These are phyloP conservation scores for Sebastes kiyomatsui DNA, from an alignment of 2,797 vertebrate genomes.

Conservation along the genomic window DNA sequence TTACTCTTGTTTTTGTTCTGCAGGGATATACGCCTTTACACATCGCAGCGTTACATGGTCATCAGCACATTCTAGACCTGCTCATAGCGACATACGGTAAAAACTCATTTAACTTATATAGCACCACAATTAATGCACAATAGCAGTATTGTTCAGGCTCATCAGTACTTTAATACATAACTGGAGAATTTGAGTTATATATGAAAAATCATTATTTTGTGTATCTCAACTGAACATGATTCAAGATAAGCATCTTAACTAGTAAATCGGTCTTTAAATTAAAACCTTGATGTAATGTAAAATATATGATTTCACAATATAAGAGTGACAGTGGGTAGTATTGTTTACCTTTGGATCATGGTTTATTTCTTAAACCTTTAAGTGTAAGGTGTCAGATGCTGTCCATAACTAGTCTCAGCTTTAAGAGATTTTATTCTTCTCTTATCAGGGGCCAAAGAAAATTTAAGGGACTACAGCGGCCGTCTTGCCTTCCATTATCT, in stretches of 20 bases:
- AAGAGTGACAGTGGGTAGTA: neutral
- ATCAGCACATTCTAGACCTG: constrained; percentile 81
- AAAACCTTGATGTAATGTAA: neutral
- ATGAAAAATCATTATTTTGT: neutral
- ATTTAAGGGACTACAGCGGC: constrained; percentile 85
- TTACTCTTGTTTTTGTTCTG: neutral
- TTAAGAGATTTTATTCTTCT: neutral
- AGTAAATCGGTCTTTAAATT: neutral
- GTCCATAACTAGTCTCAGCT: neutral
- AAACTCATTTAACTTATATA: neutral
- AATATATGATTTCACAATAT: neutral
- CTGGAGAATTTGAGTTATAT: neutral
- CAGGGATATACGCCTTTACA: constrained; percentile 87
- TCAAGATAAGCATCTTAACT: neutral
- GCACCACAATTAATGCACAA: neutral
- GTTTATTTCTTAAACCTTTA: neutral
- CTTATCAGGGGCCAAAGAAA: constrained; percentile 81
- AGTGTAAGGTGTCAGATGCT: constrained; percentile 22
- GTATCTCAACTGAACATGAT: neutral
- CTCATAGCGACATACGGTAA: constrained; percentile 82
- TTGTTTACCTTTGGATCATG: constrained; percentile 20
- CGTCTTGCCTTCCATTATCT: constrained; percentile 81
- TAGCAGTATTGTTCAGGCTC: neutral
- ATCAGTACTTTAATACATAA: neutral
- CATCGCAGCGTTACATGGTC: constrained; percentile 85